Percentiles rank a stretch among this genome's conserved stretches.
Evolutionary conservation across 2,113 vertebrate species (phyloP).

Genomic region (Isurus oxyrinchus): DNA sequence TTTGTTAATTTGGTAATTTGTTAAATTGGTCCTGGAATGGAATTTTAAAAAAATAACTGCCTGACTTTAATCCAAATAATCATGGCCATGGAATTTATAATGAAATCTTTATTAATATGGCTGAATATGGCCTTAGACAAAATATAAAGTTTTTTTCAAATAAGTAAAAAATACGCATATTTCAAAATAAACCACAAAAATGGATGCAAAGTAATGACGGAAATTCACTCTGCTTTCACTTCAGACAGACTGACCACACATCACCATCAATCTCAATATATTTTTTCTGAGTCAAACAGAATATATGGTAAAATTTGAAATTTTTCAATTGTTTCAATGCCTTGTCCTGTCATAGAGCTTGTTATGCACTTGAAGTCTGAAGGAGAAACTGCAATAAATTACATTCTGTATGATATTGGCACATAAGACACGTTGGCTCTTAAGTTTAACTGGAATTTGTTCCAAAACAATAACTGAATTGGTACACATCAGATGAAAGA

Average conservation of each 20-base stretch:
- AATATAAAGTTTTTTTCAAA: not conserved
- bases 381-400: not conserved
- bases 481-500: no score
- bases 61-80: no score
- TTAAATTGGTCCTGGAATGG: no score
- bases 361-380: not conserved
- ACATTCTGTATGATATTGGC: no score
- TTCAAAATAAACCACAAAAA: not conserved
- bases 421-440: no score
- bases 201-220: not conserved
- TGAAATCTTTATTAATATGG: not conserved
- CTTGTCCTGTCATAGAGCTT: not conserved
- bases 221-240: not conserved
- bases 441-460: no score
- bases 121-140: not conserved
- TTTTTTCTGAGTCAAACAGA: not conserved
- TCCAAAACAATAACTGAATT: no score
- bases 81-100: not conserved
- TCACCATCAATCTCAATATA: not conserved
- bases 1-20: no score
- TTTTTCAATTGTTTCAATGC: not conserved
- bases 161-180: not conserved
- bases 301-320: not conserved
- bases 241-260: not conserved
- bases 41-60: no score